Conservation (phyloP, 2,888 invertebrate species). For the Latrodectus elegans region DNA sequence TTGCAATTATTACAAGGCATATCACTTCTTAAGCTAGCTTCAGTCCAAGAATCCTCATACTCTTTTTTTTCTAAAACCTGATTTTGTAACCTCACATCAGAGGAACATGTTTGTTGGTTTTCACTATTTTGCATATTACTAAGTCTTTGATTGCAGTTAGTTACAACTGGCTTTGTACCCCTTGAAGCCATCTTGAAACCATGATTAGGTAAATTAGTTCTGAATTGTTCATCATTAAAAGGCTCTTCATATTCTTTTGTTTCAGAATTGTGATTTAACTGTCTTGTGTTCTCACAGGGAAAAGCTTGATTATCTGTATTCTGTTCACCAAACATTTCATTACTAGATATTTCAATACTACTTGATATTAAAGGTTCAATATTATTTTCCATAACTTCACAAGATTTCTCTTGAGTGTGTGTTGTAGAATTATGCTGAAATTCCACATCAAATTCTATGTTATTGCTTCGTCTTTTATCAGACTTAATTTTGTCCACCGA, state of each 20-base stretch:
- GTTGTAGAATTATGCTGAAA: conserved; percentile 28
- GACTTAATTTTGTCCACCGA: conserved; percentile 24
- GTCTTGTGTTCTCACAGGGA: neutral
- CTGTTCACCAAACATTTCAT: neutral
- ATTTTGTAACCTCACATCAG: neutral
- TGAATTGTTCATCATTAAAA: neutral
- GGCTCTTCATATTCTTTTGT: neutral
- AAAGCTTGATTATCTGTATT: too few relatives aligned
- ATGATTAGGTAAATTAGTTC: neutral
- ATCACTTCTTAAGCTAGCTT: conserved; percentile 45
- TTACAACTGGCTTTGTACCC: too few relatives aligned
- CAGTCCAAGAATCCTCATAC: conserved; percentile 23
- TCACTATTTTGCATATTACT: conserved; percentile 33
- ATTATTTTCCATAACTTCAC: conserved; percentile 44
- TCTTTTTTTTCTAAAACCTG: conserved; percentile 23
- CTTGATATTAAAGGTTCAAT: conserved; percentile 51
- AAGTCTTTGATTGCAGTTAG: conserved; percentile 12
- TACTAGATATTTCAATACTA: conserved; percentile 43
- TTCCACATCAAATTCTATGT: conserved; percentile 52
- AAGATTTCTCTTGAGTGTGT: conserved; percentile 21
- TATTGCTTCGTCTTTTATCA: conserved; percentile 40
- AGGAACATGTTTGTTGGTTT: neutral
- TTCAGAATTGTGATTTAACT: neutral
- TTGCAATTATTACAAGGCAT: neutral
- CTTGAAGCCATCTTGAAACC: too few relatives aligned